phyloP scores from a whole-genome alignment of 2,797 vertebrate genomes.

The Acanthornis magna region DNA sequence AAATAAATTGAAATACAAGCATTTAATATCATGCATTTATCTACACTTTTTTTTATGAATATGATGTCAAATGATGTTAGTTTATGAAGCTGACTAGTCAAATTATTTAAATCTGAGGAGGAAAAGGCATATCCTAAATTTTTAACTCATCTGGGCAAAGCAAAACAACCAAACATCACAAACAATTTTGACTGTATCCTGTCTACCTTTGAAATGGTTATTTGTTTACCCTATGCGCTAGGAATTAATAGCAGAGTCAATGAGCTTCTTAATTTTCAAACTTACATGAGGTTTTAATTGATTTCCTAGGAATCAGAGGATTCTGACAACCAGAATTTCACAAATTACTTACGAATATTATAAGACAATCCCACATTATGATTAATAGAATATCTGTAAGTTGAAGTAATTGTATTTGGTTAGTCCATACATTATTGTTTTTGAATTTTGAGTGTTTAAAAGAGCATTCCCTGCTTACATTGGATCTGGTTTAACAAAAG shows the following conservation, averaged over 20 bases:
- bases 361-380: neutral
- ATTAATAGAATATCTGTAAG: neutral
- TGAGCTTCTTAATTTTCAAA: neutral
- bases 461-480: fast-evolving
- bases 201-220: neutral
- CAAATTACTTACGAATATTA: neutral
- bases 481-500: neutral
- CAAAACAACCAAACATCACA: neutral
- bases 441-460: neutral
- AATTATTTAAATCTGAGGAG: neutral
- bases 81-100: neutral
- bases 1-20: neutral
- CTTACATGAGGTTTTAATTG: neutral
- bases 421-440: neutral
- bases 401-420: neutral
- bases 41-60: neutral
- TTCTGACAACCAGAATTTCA: neutral
- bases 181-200: neutral
- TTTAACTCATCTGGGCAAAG: neutral
- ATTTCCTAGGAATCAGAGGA: neutral
- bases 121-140: neutral
- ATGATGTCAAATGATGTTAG: neutral
- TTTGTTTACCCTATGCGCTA: neutral
- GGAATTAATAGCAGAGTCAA: neutral
- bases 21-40: neutral